Evolutionary conservation across 2,797 vertebrate species (phyloP).

Genomic region (Neosilurus hyrtlii): DNA sequence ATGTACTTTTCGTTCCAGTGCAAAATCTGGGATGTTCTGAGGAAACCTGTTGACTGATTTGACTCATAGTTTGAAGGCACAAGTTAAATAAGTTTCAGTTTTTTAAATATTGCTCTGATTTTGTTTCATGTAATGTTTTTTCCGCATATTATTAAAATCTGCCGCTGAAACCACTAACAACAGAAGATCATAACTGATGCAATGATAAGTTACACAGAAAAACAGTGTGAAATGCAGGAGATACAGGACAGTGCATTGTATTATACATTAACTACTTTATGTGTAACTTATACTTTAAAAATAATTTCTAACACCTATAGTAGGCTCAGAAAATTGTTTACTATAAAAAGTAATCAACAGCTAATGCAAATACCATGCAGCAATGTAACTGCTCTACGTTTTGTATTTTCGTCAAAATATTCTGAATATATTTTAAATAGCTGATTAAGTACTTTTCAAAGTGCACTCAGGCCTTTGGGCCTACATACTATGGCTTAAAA

Average conservation of each 20-base stretch:
- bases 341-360: not conserved
- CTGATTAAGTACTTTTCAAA: not conserved
- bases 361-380: not conserved
- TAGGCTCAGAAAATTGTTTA: not conserved
- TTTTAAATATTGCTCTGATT: not conserved
- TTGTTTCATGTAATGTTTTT: not conserved
- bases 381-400: not conserved
- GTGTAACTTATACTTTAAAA: not conserved
- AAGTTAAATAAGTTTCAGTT: not conserved
- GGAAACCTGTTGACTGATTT: not conserved
- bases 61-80: not conserved
- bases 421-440: not conserved
- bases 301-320: constrained; percentile 28
- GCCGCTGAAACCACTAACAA: not conserved
- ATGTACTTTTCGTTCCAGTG: not conserved
- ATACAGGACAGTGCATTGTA: not conserved
- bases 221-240: not conserved
- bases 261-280: not conserved
- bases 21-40: constrained; percentile 1
- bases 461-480: not conserved
- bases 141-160: no score
- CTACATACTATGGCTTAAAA: constrained; percentile 1
- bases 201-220: not conserved
- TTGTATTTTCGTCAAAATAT: not conserved
- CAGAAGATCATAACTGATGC: not conserved